Percentiles rank a stretch among this genome's conserved stretches.
Evolutionary conservation across 1,140 invertebrate species (phyloP).

Genomic region (Diorhabda carinulata): DNA sequence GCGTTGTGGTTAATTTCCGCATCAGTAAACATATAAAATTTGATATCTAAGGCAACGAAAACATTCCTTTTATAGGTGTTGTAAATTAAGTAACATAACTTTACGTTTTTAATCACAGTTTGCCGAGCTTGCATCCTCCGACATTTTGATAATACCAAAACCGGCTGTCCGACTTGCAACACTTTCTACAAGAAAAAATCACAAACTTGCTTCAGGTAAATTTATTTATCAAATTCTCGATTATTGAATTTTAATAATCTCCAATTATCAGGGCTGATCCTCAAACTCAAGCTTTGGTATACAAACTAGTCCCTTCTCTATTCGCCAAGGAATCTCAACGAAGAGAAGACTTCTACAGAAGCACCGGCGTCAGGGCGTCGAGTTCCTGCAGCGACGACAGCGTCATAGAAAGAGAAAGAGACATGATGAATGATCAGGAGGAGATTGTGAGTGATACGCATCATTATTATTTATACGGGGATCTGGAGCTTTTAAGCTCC

Average conservation of each 20-base stretch:
- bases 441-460: conserved; percentile 26
- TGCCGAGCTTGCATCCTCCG: conserved; percentile 87
- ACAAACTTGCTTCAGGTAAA: conserved; percentile 35
- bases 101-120: conserved; percentile 53
- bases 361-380: conserved; percentile 37
- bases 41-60: too few species aligned
- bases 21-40: too few species aligned
- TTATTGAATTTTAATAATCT: too few species aligned
- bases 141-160: conserved; percentile 57
- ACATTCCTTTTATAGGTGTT: too few species aligned
- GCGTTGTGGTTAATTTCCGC: too few species aligned
- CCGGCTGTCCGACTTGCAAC: conserved; percentile 40
- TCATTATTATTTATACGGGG: neutral
- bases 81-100: too few species aligned
- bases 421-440: conserved; percentile 36
- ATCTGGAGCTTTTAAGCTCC: too few species aligned
- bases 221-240: too few species aligned
- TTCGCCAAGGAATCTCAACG: conserved; percentile 87
- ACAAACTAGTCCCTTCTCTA: conserved; percentile 89
- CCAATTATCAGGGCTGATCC: conserved; percentile 68
- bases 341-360: conserved; percentile 60
- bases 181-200: conserved; percentile 39
- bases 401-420: conserved; percentile 39
- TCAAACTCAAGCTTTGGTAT: conserved; percentile 90
- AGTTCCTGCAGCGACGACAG: conserved; percentile 46